These are phyloP conservation scores for Balaeniceps rex DNA, from an alignment of 2,113 vertebrate species.

Conservation along the genomic window DNA sequence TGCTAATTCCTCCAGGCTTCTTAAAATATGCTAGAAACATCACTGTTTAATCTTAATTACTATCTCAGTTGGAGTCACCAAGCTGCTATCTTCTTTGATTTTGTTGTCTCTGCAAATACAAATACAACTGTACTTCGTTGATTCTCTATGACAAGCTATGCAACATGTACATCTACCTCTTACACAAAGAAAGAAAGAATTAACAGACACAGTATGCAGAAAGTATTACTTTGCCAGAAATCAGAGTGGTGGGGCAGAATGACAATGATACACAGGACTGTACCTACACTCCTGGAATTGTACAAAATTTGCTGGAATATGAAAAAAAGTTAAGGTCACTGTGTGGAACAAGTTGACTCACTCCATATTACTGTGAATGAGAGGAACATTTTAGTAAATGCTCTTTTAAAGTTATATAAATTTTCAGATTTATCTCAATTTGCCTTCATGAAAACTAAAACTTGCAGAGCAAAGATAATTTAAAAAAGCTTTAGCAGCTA, in stretches of 20 bases:
- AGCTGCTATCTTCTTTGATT: not conserved
- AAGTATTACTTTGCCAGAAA: not conserved
- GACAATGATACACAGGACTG: not conserved
- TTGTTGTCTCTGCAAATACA: not conserved
- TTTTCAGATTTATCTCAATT: not conserved
- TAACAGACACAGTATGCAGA: not conserved
- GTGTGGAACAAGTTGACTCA: not conserved
- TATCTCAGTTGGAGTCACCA: not conserved
- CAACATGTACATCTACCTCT: not conserved
- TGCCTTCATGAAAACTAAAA: not conserved
- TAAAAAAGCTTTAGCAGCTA: not conserved
- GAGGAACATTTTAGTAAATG: not conserved
- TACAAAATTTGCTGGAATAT: not conserved
- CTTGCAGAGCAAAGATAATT: not conserved
- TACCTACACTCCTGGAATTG: not conserved
- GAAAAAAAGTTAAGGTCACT: not conserved
- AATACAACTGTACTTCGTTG: not conserved
- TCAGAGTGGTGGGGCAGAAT: not conserved
- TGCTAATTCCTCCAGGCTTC: not conserved
- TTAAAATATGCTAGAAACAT: not conserved
- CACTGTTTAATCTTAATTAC: conserved; percentile 24
- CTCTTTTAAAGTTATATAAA: not conserved
- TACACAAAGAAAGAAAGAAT: not conserved
- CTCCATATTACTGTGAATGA: not conserved
- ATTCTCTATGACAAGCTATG: not conserved